Base-by-base conservation (phyloP, 1,140 invertebrate species). In the Diprion similis region DNA sequence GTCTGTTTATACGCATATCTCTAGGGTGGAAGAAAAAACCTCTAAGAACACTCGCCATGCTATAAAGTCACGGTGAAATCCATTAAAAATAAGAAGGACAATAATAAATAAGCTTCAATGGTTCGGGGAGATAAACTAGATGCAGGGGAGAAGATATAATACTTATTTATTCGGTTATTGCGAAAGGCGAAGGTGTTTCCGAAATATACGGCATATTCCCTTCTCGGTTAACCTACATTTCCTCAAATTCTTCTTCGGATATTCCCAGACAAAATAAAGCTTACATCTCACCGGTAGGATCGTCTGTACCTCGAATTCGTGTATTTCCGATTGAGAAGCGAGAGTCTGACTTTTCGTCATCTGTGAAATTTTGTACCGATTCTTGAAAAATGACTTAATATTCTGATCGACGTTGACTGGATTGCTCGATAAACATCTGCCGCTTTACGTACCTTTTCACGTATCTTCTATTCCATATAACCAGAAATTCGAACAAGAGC, bases 211-310 rank as follows among this genome's bases (percentile, higher is more conserved):
- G 15, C 66, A 45, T 19, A 15, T 37, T 18, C 13, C 10, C 19
- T 68, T 13, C 11, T 19, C 18, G 18, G 18, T 68, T 68, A 68
- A 68, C 66, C 66, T 68, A 68, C 66, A 68, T 68, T 68, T 68
- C 66, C 18, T 19, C 4, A 68, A 19, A 68, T 68, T 68, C 66
- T 68, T 68, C 8, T 19, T 17, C 11, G 66, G 7, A 68, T 68
- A 68, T 68, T 45, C 19, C 10, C 7, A 11, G 37, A 68, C 19
- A 45, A 68, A 13, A 68, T 68, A 4, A 68, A 7, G 37, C 18
- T 15, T 59, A 59, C 51, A 59, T 15, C 51, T 15, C 11, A 59
- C 11, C 51, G 7, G 6, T 59, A 13, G 11, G 51, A 13, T 59
- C n/a, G 51, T 59, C n/a, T 6, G n/a, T 59, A 13, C 11, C 51